Conservation (phyloP, 2,797 vertebrate species). For the Sebastes cheni region DNA sequence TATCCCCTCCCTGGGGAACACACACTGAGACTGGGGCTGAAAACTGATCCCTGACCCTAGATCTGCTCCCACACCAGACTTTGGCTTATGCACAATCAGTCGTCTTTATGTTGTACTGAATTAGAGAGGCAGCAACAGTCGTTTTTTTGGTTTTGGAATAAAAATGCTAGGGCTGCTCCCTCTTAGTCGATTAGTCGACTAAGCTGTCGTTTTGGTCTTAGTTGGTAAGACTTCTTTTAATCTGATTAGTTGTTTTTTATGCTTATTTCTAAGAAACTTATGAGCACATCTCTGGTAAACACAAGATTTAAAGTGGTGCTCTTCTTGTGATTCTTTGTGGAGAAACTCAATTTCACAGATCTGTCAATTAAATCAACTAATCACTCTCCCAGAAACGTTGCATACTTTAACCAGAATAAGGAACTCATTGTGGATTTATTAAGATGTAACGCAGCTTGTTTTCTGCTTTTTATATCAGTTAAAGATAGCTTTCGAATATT, state of each 20-base stretch:
- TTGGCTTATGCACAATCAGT: background rate
- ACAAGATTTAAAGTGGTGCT: no score
- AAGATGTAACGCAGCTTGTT: background rate
- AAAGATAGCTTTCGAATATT: background rate
- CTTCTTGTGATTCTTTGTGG: no score
- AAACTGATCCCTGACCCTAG: constrained; percentile 43
- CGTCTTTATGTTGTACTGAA: background rate
- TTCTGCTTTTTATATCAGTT: background rate
- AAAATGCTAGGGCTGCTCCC: background rate
- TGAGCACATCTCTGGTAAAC: no score
- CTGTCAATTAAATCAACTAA: no score
- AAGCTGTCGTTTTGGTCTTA: no score
- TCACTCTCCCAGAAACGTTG: background rate
- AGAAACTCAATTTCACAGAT: no score
- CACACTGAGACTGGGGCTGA: constrained; percentile 31
- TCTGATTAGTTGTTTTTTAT: no score
- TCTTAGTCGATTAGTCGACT: no score
- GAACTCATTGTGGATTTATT: background rate
- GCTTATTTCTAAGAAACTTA: no score
- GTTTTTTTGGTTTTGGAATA: background rate
- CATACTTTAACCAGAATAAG: background rate
- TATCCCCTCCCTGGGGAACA: constrained; percentile 36
- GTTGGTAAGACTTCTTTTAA: no score
- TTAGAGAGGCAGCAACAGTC: no score
- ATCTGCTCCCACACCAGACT: constrained; percentile 15